Percentiles rank a stretch among this genome's conserved stretches.
phyloP scores from a whole-genome alignment of 2,797 vertebrate species.

The Manis crassicaudata region DNA sequence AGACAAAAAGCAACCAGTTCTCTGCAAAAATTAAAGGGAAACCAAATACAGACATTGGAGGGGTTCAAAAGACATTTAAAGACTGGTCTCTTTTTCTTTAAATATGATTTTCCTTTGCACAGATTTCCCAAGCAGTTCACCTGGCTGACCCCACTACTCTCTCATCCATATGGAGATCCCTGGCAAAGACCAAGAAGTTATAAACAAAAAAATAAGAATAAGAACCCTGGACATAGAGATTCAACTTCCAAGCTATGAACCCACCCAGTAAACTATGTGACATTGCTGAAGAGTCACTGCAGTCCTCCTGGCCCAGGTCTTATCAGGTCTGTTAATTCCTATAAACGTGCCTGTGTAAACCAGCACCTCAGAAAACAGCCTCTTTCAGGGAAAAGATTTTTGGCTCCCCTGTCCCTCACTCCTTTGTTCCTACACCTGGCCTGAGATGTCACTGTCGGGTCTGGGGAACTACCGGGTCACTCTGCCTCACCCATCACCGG shows the following conservation, averaged over 20 bases:
- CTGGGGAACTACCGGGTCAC: not conserved
- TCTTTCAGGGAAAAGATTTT: not conserved
- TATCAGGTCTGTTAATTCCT: not conserved
- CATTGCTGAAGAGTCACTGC: not conserved
- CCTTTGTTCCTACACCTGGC: not conserved
- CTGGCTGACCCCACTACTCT: not conserved
- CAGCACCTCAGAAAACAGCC: not conserved
- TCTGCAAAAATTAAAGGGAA: slow-evolving; percentile 23
- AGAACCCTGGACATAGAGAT: not conserved
- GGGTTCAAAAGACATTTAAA: slow-evolving; percentile 32
- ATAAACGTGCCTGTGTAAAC: not conserved
- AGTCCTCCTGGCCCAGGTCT: not conserved
- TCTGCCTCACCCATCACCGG: not conserved
- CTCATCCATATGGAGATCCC: not conserved
- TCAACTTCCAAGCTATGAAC: not conserved
- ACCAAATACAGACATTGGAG: not conserved
- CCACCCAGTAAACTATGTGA: not conserved
- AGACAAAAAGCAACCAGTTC: slow-evolving; percentile 27
- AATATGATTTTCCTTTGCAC: not conserved
- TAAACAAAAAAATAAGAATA: not conserved
- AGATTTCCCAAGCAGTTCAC: not conserved
- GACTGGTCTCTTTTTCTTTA: not conserved
- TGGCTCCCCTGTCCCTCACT: not conserved
- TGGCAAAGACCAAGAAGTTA: slow-evolving; percentile 15
- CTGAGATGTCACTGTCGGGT: not conserved